Percentiles rank a stretch among this genome's conserved stretches.
Evolutionary conservation across 1,140 invertebrate species (phyloP).

Genomic region (Cydia splendana): DNA sequence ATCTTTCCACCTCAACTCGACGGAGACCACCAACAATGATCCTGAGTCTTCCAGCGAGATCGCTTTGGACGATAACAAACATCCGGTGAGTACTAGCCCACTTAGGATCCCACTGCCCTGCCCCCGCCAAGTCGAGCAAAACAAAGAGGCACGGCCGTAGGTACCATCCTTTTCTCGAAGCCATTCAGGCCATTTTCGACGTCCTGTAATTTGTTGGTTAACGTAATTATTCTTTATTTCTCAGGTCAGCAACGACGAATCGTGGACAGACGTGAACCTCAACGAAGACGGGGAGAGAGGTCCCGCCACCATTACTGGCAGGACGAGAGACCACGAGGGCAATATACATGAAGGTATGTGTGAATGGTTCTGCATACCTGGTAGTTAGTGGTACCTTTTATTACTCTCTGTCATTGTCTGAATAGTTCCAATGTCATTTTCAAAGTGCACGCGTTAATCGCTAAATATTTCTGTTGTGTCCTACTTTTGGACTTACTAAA

Average conservation of each 20-base stretch:
- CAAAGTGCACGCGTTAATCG: background rate
- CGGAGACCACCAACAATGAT: conserved; percentile 84
- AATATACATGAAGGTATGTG: conserved; percentile 83
- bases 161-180: too few species aligned
- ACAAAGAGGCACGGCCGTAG: too few species aligned
- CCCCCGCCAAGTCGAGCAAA: too few species aligned
- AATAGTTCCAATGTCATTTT: too few species aligned
- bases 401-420: background rate
- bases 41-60: conserved; percentile 84
- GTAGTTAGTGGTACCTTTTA: background rate
- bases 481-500: too few species aligned
- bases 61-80: conserved; percentile 85
- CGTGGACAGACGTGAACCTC: conserved; percentile 95
- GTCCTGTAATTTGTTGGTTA: too few species aligned
- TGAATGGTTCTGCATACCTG: background rate
- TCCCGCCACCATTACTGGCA: conserved; percentile 66
- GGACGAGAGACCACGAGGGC: conserved; percentile 72
- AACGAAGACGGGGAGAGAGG: conserved; percentile 88
- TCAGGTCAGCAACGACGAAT: conserved; percentile 85
- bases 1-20: conserved; percentile 84
- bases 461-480: too few species aligned
- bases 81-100: conserved; percentile 66
- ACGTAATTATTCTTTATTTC: conserved; percentile 16
- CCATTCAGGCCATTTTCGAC: too few species aligned
- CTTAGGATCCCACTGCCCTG: too few species aligned